Evolutionary conservation across 2,113 vertebrate genomes (phyloP).

Genomic region (Pardalotus punctatus): DNA sequence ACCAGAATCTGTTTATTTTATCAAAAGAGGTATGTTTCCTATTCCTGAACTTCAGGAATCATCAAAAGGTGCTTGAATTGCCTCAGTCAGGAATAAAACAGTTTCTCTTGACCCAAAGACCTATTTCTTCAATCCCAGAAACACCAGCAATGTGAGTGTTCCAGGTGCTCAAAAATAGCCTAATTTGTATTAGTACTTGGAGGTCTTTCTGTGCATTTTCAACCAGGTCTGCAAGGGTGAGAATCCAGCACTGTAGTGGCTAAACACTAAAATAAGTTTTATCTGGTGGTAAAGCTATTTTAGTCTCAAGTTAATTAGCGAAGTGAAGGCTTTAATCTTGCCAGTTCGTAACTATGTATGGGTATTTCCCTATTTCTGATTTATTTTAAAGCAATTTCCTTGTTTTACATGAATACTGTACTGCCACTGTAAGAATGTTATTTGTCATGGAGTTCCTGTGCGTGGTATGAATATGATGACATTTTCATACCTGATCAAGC

Average conservation of each 20-base stretch:
- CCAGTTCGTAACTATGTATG: background rate
- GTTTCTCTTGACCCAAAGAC: background rate
- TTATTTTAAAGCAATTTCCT: background rate
- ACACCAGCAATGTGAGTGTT: accelerated
- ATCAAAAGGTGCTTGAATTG: background rate
- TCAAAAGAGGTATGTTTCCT: conserved; percentile 83
- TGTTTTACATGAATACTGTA: background rate
- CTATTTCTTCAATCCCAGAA: background rate
- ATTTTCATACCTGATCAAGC: background rate
- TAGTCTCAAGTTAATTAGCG: background rate
- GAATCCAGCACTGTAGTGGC: background rate
- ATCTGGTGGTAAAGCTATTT: background rate
- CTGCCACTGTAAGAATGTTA: background rate
- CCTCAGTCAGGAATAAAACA: background rate
- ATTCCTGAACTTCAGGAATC: background rate
- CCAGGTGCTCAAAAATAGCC: background rate
- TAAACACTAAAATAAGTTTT: background rate
- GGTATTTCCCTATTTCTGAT: background rate
- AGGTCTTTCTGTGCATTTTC: background rate
- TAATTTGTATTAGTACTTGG: background rate
- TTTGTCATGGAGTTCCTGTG: background rate
- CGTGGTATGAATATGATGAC: accelerated
- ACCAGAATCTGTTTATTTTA: conserved; percentile 91
- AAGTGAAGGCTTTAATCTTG: background rate
- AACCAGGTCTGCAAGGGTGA: background rate